Base-by-base conservation (phyloP, 2,113 vertebrate genomes). In the Madoqua kirkii region DNA sequence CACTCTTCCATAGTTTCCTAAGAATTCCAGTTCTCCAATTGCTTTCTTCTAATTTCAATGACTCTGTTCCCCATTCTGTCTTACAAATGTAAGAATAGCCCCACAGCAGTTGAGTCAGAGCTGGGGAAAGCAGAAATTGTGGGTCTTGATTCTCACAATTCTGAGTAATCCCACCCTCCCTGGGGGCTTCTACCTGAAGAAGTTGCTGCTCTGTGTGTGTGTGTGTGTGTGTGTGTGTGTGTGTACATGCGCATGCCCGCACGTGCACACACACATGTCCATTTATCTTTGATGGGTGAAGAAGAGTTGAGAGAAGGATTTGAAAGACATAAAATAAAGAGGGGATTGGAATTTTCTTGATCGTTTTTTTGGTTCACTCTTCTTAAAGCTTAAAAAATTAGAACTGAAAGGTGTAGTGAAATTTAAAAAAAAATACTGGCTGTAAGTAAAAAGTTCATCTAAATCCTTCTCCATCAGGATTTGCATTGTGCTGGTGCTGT, bases 171-270 rank as follows among this genome's bases (percentile, higher is more conserved):
- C 74, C 43, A 2, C 82, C 50, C 11, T 76, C 50, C 36, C 16
- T 1, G 17, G 52, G 43, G 74, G 55, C 33, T 45, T 31, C 62
- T 21, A 43, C 74, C 50, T 27, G 40, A 19, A 25, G 50, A 81
- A 50, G 36, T 55, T 67, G 13, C 7, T 50, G 6, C n/a, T 36
- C 0, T 71, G 17, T 33, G 25, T 89, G 40, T 95, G 59, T 48
- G 7, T 36, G 62, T 50, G 60, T 57, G 6, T 50, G 33, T 90
- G 25, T 84, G 60, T 57, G 23, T 48, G 60, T 48, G 57, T 55
- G 7, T 48, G 23, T 71, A 21, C 74, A 48, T 31, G 7, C 19
- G 14, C 1, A 0, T 0, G 7, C 17, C 17, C 17, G 12, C 50
- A 50, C 12, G 3, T 50, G 48, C 17, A 19, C n/a, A 6, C n/a